A percentile compares a stretch with the other conserved stretches of the same genome.
These are phyloP conservation scores for Panagrolaimus sp. DNA, from an alignment of 1,140 invertebrate species.

Conservation along the genomic window DNA sequence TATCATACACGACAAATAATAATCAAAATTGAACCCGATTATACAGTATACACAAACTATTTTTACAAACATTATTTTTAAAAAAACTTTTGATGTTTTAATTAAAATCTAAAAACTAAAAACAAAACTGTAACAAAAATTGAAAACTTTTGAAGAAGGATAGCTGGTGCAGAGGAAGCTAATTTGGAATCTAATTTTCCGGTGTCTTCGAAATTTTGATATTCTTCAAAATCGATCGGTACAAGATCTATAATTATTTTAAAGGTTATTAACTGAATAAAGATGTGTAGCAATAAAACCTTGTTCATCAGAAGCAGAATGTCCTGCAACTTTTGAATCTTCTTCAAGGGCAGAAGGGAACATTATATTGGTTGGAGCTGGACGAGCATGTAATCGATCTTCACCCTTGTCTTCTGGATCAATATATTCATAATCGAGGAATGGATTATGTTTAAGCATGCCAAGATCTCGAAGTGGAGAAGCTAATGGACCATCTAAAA, in stretches of 20 bases:
- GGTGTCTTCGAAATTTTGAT: background rate
- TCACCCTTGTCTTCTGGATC: background rate
- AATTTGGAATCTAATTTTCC: no score
- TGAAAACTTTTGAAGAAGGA: no score
- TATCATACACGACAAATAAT: no score
- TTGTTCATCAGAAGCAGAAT: constrained; percentile 1
- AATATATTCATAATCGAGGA: background rate
- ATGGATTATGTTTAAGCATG: constrained; percentile 3
- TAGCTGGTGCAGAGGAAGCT: background rate
- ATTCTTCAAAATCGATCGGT: background rate
- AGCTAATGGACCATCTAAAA: background rate
- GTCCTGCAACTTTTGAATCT: background rate
- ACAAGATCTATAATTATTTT: background rate
- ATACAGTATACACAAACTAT: no score
- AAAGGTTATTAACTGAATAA: background rate
- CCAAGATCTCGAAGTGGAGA: background rate
- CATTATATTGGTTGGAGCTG: background rate
- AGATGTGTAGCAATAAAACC: background rate
- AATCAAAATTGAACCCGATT: no score
- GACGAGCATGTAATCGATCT: background rate
- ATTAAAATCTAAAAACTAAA: no score
- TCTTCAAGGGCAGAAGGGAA: constrained; percentile 6
- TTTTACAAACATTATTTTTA: no score
- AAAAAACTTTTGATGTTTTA: no score
- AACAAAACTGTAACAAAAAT: no score